Evolutionary conservation across 1,140 invertebrate genomes (phyloP), one percentile per base, ranked within the genome.

Genomic region (Yoshiicerus persimilis): DNA sequence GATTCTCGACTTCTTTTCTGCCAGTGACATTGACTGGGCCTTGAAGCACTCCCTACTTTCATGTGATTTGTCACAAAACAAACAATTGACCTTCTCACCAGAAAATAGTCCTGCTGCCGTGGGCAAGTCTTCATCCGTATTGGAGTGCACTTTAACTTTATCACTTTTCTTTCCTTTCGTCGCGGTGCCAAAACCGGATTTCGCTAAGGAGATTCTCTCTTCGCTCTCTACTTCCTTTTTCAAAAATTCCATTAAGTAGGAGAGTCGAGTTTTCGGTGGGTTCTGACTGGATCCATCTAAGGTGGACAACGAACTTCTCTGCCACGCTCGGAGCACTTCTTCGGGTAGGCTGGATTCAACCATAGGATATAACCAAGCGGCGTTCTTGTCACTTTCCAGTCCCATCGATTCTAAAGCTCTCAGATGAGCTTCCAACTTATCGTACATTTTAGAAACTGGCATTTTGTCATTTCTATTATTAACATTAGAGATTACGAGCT

Each of bases 331-430:
- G 20, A 92, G 86, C 10, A 91, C 62, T 5, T 92, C 90, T 38
- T 91, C 90, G n/a, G 92, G 91, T 8, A 93, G 36, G 23, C 91
- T 90, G 4, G 92, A 87, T 30, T 90, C 89, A 1, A 90, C 84
- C 0, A 90, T 25, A 0, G 86, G 38, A 38, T 32, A 85, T 2
- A 87, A 34, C 2, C 87, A 83, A 13, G 80, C 20, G 3, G 77
- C 38, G 0, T 8, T 36, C 20, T 6, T 11, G 1, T 88, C 64
- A 0, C n/a, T 27, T 23, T 11, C 27, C 25, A 34, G 66, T 11
- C 70, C 86, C 38, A 87, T 20, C 1, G 80, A 85, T n/a, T 88
- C 86, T 38, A 88, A 56, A 4, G 89, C 84, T 62, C 77, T 83
- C 16, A 83, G 5, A 10, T 86, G 83, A 16, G 86, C 77, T 27